Conservation (phyloP, 2,113 vertebrate species). For the Tylochromis polylepis region DNA sequence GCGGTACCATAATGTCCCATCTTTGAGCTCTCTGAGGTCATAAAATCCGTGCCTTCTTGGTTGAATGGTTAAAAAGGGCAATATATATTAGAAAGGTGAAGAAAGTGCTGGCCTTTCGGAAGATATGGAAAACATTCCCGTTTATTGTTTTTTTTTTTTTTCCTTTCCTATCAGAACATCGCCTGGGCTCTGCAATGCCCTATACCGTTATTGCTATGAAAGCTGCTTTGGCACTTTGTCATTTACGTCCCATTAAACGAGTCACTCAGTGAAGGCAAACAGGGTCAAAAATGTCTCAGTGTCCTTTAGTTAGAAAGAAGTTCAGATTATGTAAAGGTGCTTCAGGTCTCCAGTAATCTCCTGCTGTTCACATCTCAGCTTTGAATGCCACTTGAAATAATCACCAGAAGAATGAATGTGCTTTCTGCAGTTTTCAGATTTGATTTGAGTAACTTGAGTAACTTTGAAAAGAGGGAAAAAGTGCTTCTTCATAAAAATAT, state of each 20-base stretch:
- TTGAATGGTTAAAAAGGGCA: background rate
- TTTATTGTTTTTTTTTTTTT: background rate
- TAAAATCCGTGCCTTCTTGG: background rate
- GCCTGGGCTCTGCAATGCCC: background rate
- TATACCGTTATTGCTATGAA: background rate
- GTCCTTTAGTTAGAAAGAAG: background rate
- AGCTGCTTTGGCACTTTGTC: background rate
- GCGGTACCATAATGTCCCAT: background rate
- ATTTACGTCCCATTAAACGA: background rate
- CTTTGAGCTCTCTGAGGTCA: background rate
- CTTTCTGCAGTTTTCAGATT: background rate
- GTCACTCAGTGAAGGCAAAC: background rate
- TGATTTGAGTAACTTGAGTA: background rate
- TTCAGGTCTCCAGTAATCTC: background rate
- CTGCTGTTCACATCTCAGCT: background rate
- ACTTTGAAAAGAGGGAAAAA: background rate
- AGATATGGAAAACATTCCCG: background rate
- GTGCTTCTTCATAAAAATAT: background rate
- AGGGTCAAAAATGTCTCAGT: background rate
- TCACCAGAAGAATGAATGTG: background rate
- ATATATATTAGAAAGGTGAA: background rate
- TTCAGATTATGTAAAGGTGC: background rate
- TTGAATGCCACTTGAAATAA: background rate
- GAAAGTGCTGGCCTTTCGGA: background rate
- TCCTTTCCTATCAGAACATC: background rate